Evolutionary conservation across 1,140 invertebrate genomes (phyloP), one percentile per base, ranked within the genome.

Genomic region (Sipha flava): DNA sequence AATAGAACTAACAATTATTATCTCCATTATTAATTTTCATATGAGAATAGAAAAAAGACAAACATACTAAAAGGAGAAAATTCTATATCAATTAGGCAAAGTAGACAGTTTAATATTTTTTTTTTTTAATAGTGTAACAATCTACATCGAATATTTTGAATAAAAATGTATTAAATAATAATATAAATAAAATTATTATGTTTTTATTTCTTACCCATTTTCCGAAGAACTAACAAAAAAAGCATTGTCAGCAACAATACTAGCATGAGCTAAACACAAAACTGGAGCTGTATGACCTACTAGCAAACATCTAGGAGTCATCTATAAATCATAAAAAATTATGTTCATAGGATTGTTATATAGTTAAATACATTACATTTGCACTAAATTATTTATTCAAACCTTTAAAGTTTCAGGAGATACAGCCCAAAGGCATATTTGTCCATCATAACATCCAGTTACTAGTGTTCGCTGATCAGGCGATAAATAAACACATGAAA

Each of bases 401-500:
- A 90, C 89, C 87, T 90, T 89, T 62, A 95, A 85, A 4, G 90
- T 92, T 81, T 91, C 91, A 3, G 93, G 92, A 82, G 95, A 91
- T 23, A 98, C 92, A 87, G 95, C 91, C 98, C 98, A 99, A 23
- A 99, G 88, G 85, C 95, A 96, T 83, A 99, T 96, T 85, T 99
- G 97, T 31, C 98, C 98, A 88, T 99, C 97, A 84, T 97, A 94
- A 85, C 95, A 98, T 45, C 97, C 98, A 29, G 98, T 99, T 2
- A 98, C 92, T 79, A 99, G 89, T 23, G 94, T 97, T 85, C 90
- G 92, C 85, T 97, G 93, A 88, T 98, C 95, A 79, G 92, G 89
- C 5, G 97, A 97, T 68, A 98, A 88, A 84, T 94, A 93, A 80
- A 99, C 91, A 81, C 94, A 94, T 3, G 96, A 98, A 80, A 99